phyloP scores from a whole-genome alignment of 2,888 invertebrate genomes.

The Periphyllus acericola region DNA sequence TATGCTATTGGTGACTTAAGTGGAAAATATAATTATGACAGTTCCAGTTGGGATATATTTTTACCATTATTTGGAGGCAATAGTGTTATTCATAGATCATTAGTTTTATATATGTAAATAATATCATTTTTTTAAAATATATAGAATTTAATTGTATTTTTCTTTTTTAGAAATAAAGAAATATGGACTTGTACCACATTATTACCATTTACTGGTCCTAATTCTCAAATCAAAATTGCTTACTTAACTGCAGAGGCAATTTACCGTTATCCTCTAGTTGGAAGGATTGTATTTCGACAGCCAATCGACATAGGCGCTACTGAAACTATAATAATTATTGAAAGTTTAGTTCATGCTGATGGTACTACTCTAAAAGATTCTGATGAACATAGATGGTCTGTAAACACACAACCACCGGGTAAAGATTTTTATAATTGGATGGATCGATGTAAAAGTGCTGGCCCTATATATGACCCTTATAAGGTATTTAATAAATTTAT shows the following conservation, averaged over 20 bases:
- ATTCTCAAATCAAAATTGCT: conserved; percentile 76
- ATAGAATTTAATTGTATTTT: conserved; percentile 19
- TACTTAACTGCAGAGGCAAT: conserved; percentile 83
- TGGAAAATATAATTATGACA: conserved; percentile 83
- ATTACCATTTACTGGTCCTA: conserved; percentile 71
- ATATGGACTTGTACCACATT: conserved; percentile 77
- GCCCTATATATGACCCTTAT: conserved; percentile 81
- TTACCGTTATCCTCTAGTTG: conserved; percentile 89
- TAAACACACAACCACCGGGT: conserved; percentile 82
- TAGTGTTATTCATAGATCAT: conserved; percentile 82
- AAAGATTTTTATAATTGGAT: conserved; percentile 93
- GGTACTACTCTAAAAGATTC: conserved; percentile 82
- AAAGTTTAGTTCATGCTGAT: conserved; percentile 87
- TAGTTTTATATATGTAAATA: conserved; percentile 79
- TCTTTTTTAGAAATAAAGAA: conserved; percentile 64
- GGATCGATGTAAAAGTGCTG: conserved; percentile 82
- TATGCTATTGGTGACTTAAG: conserved; percentile 90
- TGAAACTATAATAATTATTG: conserved; percentile 86
- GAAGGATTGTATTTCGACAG: conserved; percentile 84
- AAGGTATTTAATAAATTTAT: conserved; percentile 68
- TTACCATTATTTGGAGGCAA: conserved; percentile 83
- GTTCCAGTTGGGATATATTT: conserved; percentile 85
- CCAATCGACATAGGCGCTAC: conserved; percentile 81
- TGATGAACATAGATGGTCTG: conserved; percentile 80
- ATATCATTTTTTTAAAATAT: neutral